phyloP scores from a whole-genome alignment of 1,140 invertebrate species.

The Drosophila micromelanica region DNA sequence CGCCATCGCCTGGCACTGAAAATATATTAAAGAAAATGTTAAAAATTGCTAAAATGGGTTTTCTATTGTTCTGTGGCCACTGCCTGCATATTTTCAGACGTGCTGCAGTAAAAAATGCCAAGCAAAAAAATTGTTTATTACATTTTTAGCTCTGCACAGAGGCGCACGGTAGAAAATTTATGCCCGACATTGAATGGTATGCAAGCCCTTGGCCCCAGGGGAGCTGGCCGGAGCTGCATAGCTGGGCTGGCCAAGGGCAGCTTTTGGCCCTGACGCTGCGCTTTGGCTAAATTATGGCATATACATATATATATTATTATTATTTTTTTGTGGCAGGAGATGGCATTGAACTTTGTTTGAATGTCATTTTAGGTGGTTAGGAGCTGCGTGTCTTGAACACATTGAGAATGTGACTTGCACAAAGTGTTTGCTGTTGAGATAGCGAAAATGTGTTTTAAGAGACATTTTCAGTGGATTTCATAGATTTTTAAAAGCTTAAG shows the following conservation, averaged over 20 bases:
- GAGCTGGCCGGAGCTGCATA: background rate
- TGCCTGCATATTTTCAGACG: conserved; percentile 42
- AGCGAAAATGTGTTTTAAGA: background rate
- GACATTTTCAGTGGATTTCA: background rate
- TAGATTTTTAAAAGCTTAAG: background rate
- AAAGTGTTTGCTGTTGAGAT: conserved; percentile 15
- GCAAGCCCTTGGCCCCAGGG: conserved; percentile 11
- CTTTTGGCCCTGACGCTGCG: conserved; percentile 49
- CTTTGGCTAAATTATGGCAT: conserved; percentile 53
- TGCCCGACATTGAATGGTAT: conserved; percentile 62
- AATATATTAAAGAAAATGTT: conserved; percentile 66
- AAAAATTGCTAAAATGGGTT: conserved; percentile 62
- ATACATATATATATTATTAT: conserved; percentile 9
- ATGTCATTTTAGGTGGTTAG: conserved; percentile 24
- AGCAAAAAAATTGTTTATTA: conserved; percentile 62
- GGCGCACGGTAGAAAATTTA: conserved; percentile 59
- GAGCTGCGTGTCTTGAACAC: conserved; percentile 12
- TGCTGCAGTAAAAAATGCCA: conserved; percentile 45
- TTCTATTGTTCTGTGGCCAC: conserved; percentile 61
- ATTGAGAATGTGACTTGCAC: conserved; percentile 13
- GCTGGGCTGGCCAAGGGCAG: conserved; percentile 40
- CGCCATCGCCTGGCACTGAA: conserved; percentile 31
- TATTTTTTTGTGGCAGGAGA: conserved; percentile 11
- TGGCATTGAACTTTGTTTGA: conserved; percentile 57
- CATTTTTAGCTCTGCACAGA: conserved; percentile 52